Conservation (phyloP, 2,113 vertebrate genomes). For the Nanorana parkeri region DNA sequence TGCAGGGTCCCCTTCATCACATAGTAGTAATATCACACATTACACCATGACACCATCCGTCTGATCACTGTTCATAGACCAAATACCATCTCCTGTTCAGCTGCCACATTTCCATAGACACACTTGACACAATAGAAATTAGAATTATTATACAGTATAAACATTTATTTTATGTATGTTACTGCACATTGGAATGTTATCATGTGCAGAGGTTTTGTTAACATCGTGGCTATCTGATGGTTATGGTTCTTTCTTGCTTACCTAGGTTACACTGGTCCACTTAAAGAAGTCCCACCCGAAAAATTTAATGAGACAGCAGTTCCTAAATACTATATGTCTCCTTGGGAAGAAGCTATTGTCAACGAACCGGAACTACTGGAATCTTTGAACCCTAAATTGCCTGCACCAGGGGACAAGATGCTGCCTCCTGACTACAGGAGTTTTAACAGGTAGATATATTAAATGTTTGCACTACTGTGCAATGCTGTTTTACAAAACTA, state of each 20-base stretch:
- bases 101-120: too few species aligned
- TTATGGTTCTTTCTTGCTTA: background rate
- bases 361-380: conserved; percentile 82
- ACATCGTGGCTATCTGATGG: too few species aligned
- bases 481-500: too few species aligned
- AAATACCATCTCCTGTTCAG: too few species aligned
- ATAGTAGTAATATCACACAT: too few species aligned
- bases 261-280: conserved; percentile 88
- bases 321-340: conserved; percentile 92
- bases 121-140: too few species aligned
- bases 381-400: conserved; percentile 75
- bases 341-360: conserved; percentile 91
- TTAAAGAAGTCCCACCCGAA: conserved; percentile 91
- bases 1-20: too few species aligned
- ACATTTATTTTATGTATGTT: background rate
- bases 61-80: too few species aligned
- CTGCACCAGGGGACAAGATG: conserved; percentile 75
- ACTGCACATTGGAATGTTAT: background rate
- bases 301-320: conserved; percentile 91
- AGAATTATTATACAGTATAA: background rate
- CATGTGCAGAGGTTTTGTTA: too few species aligned
- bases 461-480: too few species aligned
- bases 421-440: conserved; percentile 86
- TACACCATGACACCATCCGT: too few species aligned
- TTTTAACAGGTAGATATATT: conserved; percentile 91